Base-by-base conservation (phyloP, 2,888 invertebrate species). In the Troides aeacus region DNA sequence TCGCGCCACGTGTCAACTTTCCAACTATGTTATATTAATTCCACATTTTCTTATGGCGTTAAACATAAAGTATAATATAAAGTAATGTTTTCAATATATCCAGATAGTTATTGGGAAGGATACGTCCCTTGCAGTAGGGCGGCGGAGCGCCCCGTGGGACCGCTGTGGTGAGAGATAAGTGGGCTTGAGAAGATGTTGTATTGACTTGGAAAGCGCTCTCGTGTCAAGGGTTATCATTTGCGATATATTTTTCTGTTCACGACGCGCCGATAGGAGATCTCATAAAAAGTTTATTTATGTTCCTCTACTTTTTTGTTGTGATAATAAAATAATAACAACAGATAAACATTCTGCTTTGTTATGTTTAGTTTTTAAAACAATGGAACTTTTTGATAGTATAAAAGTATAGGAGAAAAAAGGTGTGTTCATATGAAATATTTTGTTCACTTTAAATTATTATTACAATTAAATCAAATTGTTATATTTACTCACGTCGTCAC, bases 131-230 rank as follows among this genome's bases (percentile, higher is more conserved):
- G 69, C 72, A 72, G 71, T 64, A 8, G 1, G 10, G 23, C 62
- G 50, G 72, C 68, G 67, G 62, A 36, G 36, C 59, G 56, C 72
- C 78, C 73, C 74, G 60, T 53, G 78, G 75, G 78, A 75, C 66
- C 58, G 64, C 68, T 68, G 74, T 68, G 74, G 73, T 30, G 71
- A 71, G 63, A 75, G 76, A 76, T 78, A 77, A 78, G 77, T 73
- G 72, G 66, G 74, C 74, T 73, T 70, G 69, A 72, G 69, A 72
- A 72, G 70, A 68, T 68, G 72, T 66, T 64, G 70, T 61, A 67
- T 69, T 69, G 72, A 70, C 72, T 72, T 60, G 63, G 62, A 72
- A 62, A 64, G 69, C 59, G 64, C 65, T 72, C 50, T 60, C n/a
- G 58, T 65, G 66, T 69, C 36, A 70, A 72, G 73, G 74, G 74